A percentile compares a stretch with the other conserved stretches of the same genome.
These are phyloP conservation scores for Leptodactylus fallax DNA, from an alignment of 2,797 vertebrate genomes.

Conservation along the genomic window DNA sequence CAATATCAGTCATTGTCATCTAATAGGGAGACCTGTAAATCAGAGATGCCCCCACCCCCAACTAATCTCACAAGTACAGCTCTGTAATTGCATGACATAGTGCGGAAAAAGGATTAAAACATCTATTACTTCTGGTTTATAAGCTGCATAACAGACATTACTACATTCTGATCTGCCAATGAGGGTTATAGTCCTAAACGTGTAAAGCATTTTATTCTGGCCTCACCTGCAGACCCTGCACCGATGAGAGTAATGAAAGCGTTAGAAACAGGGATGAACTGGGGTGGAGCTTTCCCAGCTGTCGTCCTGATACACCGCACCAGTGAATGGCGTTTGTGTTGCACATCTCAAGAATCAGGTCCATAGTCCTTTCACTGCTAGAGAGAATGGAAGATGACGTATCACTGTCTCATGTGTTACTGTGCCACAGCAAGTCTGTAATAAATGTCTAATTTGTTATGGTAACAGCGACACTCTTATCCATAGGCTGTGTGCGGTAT, in stretches of 20 bases:
- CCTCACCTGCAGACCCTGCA: constrained; percentile 94
- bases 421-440: neutral
- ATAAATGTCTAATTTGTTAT: neutral
- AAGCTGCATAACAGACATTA: no score
- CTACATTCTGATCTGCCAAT: no score
- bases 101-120: no score
- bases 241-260: constrained; percentile 89
- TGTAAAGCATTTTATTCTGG: neutral
- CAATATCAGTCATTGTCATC: no score
- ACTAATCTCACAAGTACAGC: no score
- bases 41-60: no score
- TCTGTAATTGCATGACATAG: no score
- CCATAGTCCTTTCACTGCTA: constrained; percentile 96
- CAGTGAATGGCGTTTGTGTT: constrained; percentile 94
- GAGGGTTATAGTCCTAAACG: no score
- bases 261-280: constrained; percentile 90
- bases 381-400: constrained; percentile 59
- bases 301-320: constrained; percentile 95
- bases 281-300: constrained; percentile 92
- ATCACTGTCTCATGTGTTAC: neutral
- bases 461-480: neutral
- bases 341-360: constrained; percentile 96
- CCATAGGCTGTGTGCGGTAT: neutral
- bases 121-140: no score
- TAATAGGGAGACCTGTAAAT: no score